A percentile compares a stretch with the other conserved stretches of the same genome.
Evolutionary conservation across 2,888 invertebrate genomes (phyloP).

Genomic region (Limenitis camilla): DNA sequence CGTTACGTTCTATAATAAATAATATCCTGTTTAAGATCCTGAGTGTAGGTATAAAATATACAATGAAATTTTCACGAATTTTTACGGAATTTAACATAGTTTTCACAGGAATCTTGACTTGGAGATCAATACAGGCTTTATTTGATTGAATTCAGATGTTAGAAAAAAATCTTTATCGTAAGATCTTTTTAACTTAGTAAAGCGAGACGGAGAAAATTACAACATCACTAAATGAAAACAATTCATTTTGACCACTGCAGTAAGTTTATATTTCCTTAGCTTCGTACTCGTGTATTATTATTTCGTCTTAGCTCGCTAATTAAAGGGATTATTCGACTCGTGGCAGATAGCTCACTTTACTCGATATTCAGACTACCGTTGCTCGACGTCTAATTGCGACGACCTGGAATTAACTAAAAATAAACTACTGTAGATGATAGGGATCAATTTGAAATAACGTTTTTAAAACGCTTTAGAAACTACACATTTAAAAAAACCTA

Average conservation of each 20-base stretch:
- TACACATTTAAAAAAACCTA: too few relatives aligned
- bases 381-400: slow-evolving; percentile 9
- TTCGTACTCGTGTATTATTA: slow-evolving; percentile 27
- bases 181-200: too few relatives aligned
- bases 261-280: not conserved
- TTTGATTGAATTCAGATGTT: too few relatives aligned
- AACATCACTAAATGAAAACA: not conserved
- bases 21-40: too few relatives aligned
- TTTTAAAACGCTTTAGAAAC: not conserved
- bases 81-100: too few relatives aligned
- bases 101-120: too few relatives aligned
- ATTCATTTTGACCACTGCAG: not conserved
- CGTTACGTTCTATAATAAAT: too few relatives aligned
- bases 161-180: too few relatives aligned
- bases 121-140: too few relatives aligned
- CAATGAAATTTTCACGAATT: too few relatives aligned
- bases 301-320: slow-evolving; percentile 48
- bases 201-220: too few relatives aligned
- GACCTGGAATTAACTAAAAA: slow-evolving; percentile 14
- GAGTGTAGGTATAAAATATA: too few relatives aligned
- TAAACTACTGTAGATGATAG: slow-evolving; percentile 6
- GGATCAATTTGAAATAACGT: not conserved
- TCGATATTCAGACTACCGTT: slow-evolving; percentile 11
- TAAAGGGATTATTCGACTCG: slow-evolving; percentile 48
- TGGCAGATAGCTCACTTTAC: slow-evolving; percentile 30